Evolutionary conservation across 2,113 vertebrate genomes (phyloP).

Genomic region (Brachyhypopomus gauderio): DNA sequence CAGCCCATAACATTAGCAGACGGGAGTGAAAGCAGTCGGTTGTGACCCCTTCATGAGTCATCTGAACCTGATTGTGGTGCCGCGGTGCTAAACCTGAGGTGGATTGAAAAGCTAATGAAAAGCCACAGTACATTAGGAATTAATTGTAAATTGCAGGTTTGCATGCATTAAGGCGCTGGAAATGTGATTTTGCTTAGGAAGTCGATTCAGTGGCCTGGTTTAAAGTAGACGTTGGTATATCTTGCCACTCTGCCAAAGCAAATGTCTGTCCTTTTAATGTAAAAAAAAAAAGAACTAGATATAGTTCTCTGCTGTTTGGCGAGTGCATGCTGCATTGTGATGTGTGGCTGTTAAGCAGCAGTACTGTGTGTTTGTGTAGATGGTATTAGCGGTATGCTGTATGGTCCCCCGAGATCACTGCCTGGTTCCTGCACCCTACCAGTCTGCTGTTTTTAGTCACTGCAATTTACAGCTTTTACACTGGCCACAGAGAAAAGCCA

Average conservation of each 20-base stretch:
- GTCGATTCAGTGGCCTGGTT: neutral
- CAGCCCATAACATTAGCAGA: constrained; percentile 28
- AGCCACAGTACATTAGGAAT: neutral
- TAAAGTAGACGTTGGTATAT: neutral
- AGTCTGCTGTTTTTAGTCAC: constrained; percentile 48
- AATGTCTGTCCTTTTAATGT: neutral
- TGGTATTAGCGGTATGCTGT: constrained; percentile 33
- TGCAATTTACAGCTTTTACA: constrained; percentile 46
- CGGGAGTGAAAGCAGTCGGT: constrained; percentile 35
- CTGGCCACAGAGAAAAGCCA: neutral
- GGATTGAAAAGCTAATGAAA: constrained; percentile 16
- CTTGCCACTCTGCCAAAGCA: neutral
- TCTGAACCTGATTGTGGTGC: constrained; percentile 26
- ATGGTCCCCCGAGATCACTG: constrained; percentile 31
- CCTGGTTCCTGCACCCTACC: constrained; percentile 6
- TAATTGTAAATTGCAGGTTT: neutral
- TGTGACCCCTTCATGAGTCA: constrained; percentile 44
- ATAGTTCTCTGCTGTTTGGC: neutral
- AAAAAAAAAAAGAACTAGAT: neutral
- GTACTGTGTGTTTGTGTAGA: neutral
- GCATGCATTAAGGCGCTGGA: neutral
- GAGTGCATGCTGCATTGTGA: neutral
- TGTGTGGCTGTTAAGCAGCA: constrained; percentile 6
- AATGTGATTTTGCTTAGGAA: constrained; percentile 27
- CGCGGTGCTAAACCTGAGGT: constrained; percentile 11